Evolutionary conservation across 1,140 invertebrate genomes (phyloP).

Genomic region (Drosophila littoralis): DNA sequence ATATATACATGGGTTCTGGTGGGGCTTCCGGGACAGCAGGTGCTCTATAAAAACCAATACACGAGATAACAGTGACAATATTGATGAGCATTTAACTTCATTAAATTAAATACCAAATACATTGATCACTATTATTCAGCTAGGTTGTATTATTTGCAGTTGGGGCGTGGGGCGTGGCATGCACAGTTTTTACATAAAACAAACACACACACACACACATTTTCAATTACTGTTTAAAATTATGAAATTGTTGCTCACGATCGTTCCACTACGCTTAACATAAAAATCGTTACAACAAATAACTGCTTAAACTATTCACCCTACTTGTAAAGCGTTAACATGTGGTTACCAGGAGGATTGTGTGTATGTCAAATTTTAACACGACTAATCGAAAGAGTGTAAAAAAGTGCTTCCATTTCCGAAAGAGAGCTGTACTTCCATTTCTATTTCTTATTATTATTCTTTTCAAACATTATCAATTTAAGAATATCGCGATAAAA

Average conservation of each 20-base stretch:
- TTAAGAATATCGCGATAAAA: neutral
- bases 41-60: conserved; percentile 58
- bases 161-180: conserved; percentile 33
- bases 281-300: conserved; percentile 13
- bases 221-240: conserved; percentile 8
- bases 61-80: conserved; percentile 46
- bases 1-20: conserved; percentile 56
- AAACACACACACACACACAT: conserved; percentile 24
- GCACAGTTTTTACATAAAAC: conserved; percentile 26
- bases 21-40: conserved; percentile 30
- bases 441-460: neutral
- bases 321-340: neutral
- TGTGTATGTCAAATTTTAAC: neutral
- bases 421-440: too few species aligned
- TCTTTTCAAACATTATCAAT: neutral
- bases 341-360: neutral
- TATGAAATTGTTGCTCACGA: conserved; percentile 10
- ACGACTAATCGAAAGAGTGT: neutral
- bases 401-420: neutral
- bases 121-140: conserved; percentile 30
- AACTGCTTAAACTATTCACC: conserved; percentile 3
- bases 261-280: conserved; percentile 17
- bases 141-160: conserved; percentile 15
- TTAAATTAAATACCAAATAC: conserved; percentile 34
- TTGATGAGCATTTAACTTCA: conserved; percentile 5